A percentile compares a stretch with the other conserved stretches of the same genome.
phyloP scores from a whole-genome alignment of 2,888 invertebrate species.

The Metalampra italica region DNA sequence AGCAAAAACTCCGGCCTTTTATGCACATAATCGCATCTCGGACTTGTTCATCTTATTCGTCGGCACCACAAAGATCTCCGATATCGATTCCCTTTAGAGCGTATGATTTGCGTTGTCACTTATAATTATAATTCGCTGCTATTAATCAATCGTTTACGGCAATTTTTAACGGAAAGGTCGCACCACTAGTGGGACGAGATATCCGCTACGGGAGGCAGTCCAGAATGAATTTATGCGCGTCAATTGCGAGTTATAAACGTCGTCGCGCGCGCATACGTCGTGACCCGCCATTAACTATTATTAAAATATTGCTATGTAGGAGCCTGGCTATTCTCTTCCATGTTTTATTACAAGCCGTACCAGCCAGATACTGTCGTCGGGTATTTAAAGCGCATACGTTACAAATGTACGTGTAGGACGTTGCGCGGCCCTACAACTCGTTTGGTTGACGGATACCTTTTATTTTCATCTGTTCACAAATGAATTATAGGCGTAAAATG shows the following conservation, averaged over 20 bases:
- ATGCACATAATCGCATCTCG: constrained; percentile 44
- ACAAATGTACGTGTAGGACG: constrained; percentile 68
- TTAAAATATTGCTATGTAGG: constrained; percentile 74
- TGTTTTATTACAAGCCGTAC: constrained; percentile 66
- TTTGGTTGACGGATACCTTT: constrained; percentile 40
- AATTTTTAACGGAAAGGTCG: constrained; percentile 51
- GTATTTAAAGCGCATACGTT: constrained; percentile 70
- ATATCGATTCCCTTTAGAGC: constrained; percentile 7
- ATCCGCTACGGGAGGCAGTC: constrained; percentile 49
- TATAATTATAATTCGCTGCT: constrained; percentile 14
- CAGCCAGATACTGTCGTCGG: constrained; percentile 70
- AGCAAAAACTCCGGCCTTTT: constrained; percentile 50
- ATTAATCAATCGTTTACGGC: constrained; percentile 39
- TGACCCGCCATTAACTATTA: constrained; percentile 76
- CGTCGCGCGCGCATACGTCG: constrained; percentile 60
- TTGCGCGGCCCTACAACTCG: constrained; percentile 37
- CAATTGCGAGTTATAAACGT: constrained; percentile 72
- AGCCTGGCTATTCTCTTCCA: constrained; percentile 69
- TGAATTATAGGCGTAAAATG: constrained; percentile 66
- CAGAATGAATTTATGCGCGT: constrained; percentile 66
- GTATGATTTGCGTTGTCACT: constrained; percentile 6
- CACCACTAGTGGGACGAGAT: constrained; percentile 29
- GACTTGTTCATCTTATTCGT: constrained; percentile 40
- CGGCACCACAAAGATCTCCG: constrained; percentile 31
- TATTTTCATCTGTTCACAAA: constrained; percentile 57